Evolutionary conservation across 2,797 vertebrate species (phyloP), one percentile per base, ranked within the genome.

Genomic region (Dicrostonyx torquatus): DNA sequence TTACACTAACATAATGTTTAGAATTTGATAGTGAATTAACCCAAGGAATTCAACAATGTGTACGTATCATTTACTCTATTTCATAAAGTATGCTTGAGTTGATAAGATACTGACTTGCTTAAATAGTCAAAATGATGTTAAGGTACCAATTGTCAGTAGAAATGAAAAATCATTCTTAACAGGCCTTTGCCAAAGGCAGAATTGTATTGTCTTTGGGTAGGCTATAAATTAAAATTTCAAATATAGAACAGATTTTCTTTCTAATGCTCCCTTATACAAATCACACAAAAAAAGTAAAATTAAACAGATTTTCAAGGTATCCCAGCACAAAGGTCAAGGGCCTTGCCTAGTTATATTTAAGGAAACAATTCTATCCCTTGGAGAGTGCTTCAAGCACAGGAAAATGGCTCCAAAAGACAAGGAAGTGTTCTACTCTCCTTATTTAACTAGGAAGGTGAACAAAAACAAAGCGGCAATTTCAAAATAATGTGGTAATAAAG

Each of bases 401-500:
- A 97, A 96, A 97, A 97, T 55, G 95, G 89, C 93, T 88, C 85
- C 1, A 37, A 68, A 95, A 95, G 62, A 91, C 95, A 96, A 95
- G 66, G 60, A 95, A 92, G 72, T 40, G 43, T 43, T 91, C 37
- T 13, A 90, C 80, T 94, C 80, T 78, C 92, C 95, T 93, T 82
- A 94, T 91, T 96, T 93, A 93, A 93, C 94, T 95, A 95, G 92
- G 96, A 94, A 97, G 82, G 79, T 96, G 90, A 97, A 97, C 94
- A 93, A 95, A 96, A 97, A 95, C 96, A 97, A 97, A 88, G 94
- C 72, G 96, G 95, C 90, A 94, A 97, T 97, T 97, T 97, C 94
- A 97, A 97, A 97, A 93, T 79, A 95, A 91, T 5, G 15, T 83
- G 87, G 97, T 89, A 97, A 97, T 96, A 96, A 98, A 96, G 89